phyloP scores from a whole-genome alignment of 2,888 invertebrate species.

The Agonopterix subpropinquella region DNA sequence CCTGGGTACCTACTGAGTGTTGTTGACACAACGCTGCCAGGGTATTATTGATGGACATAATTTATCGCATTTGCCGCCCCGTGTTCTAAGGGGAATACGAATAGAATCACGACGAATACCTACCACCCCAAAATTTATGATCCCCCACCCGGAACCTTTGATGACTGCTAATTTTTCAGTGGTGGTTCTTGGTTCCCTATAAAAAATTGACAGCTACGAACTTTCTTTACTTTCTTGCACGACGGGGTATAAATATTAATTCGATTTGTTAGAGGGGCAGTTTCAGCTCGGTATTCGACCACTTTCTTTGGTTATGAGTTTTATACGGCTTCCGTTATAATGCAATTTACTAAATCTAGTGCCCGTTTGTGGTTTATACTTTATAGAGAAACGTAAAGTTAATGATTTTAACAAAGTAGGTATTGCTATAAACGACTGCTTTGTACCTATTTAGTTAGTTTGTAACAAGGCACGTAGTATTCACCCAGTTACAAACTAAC shows the following conservation, averaged over 20 bases:
- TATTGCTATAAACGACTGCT: no score
- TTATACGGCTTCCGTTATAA: no score
- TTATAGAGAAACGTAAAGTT: no score
- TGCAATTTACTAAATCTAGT: no score
- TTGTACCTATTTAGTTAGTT: no score
- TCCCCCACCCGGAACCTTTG: constrained; percentile 47
- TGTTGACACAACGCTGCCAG: constrained; percentile 60
- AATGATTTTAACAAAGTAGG: no score
- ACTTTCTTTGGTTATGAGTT: background rate
- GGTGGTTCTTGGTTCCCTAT: constrained; percentile 16
- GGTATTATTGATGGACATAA: constrained; percentile 67
- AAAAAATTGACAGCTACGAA: constrained; percentile 37
- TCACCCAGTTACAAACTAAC: no score
- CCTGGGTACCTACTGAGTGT: constrained; percentile 33
- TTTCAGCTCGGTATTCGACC: background rate
- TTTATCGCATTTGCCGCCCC: constrained; percentile 54
- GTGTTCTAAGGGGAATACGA: constrained; percentile 57
- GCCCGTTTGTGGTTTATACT: no score
- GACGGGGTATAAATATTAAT: constrained; percentile 10
- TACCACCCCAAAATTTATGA: constrained; percentile 62
- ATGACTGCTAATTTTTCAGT: constrained; percentile 64
- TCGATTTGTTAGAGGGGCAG: background rate
- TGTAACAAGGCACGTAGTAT: no score
- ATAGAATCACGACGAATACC: constrained; percentile 51
- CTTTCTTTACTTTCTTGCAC: constrained; percentile 19